Evolutionary conservation across 2,888 invertebrate genomes (phyloP), one percentile per base, ranked within the genome.

Genomic region (Dromius quadrimaculatus): DNA sequence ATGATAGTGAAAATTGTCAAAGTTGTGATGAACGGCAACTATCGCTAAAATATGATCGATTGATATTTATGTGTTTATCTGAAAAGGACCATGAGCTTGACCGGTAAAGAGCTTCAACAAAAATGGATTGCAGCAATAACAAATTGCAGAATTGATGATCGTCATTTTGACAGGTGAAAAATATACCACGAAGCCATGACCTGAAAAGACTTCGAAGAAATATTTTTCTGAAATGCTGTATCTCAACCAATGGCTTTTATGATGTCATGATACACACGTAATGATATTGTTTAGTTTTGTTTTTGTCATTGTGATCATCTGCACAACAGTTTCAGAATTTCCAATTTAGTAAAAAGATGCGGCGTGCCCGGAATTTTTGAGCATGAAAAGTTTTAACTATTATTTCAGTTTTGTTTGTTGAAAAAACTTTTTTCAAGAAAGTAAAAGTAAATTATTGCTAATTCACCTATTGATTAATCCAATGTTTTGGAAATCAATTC

Each of bases 61-160:
- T 57, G 66, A 38, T 66, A 66, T 66, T 66, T 66, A 66, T 66
- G 66, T 66, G 66, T 66, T 66, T 66, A 66, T 66, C 50, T 45
- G 59, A 19, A 20, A 59, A 34, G 34, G 59, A 20, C 6, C 36
- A 34, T 34, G 22, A 50, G 50, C 23, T 50, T 50, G 59, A 59
- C 59, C 36, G 36, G 34, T 59, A 32, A 28, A 57, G 32, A 32
- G 57, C 11, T 15, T 32, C 13, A 36, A 34, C 19, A 59, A 20
- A 19, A 59, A 36, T 59, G 34, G 59, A 59, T 11, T 28, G 50
- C 11, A 3, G 38, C 32, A 32, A 38, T n/a, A 3, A 8, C 28
- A 11, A n/a, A 50, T 8, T 59, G 59, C 22, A 20, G 59, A 59
- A 59, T 59, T 59, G 59, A 59, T 59, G 36, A 36, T 28, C 17